Percentiles rank a stretch among this genome's conserved stretches.
Evolutionary conservation across 2,113 vertebrate genomes (phyloP).

Genomic region (Electrona antarctica): DNA sequence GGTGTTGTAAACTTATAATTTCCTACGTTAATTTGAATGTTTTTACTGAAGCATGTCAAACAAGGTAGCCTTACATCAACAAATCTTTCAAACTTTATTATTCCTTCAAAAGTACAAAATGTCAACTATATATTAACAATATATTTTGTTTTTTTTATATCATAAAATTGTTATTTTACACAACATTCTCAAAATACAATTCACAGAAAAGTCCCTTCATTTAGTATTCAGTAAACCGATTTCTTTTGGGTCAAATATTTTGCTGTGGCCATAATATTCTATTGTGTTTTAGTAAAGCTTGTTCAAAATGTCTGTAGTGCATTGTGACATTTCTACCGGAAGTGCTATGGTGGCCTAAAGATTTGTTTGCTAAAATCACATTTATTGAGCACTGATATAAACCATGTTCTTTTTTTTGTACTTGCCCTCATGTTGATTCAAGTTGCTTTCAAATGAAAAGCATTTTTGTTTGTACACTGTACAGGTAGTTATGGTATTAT

Average conservation of each 20-base stretch:
- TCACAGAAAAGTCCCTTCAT: slow-evolving; percentile 22
- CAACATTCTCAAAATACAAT: slow-evolving; percentile 22
- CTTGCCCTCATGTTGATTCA: background rate
- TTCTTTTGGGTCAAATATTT: slow-evolving; percentile 14
- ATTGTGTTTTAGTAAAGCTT: slow-evolving; percentile 35
- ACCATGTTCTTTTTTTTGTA: background rate
- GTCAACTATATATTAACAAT: slow-evolving; percentile 20
- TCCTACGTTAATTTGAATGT: too few relatives aligned
- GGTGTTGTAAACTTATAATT: too few relatives aligned
- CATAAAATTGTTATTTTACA: slow-evolving; percentile 38
- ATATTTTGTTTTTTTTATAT: background rate
- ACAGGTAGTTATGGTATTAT: slow-evolving; percentile 3
- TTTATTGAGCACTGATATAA: background rate
- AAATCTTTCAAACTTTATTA: slow-evolving; percentile 57
- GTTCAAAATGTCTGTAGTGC: slow-evolving; percentile 2
- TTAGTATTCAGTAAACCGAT: slow-evolving; percentile 42
- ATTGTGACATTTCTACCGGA: too few relatives aligned
- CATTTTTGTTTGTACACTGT: background rate
- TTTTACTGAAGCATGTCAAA: too few relatives aligned
- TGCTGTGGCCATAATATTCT: slow-evolving; percentile 6
- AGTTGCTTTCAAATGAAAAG: background rate
- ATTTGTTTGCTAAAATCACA: too few relatives aligned
- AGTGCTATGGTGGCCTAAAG: too few relatives aligned
- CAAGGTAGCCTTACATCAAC: background rate
- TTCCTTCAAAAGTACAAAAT: slow-evolving; percentile 47